Percentiles rank a stretch among this genome's conserved stretches.
Evolutionary conservation across 2,797 vertebrate species (phyloP).

Genomic region (Rhyacichthys aspro): DNA sequence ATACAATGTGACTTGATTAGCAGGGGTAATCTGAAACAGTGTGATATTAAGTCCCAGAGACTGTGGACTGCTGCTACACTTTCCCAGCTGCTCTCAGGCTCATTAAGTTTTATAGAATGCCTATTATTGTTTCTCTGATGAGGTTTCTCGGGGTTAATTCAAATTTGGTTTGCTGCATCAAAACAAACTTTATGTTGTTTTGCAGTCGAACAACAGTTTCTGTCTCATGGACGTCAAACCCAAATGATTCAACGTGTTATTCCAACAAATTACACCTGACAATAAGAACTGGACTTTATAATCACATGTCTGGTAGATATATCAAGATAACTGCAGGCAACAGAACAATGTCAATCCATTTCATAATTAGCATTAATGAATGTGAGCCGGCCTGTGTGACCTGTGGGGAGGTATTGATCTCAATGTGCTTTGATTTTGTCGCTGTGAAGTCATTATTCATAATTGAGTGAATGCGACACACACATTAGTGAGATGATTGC

Average conservation of each 20-base stretch:
- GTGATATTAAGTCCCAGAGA: no score
- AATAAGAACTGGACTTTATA: no score
- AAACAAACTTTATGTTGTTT: constrained; percentile 49
- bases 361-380: neutral
- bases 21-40: no score
- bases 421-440: neutral
- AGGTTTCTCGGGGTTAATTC: constrained; percentile 70
- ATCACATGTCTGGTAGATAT: no score
- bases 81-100: constrained; percentile 51
- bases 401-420: neutral
- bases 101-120: constrained; percentile 71
- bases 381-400: constrained; percentile 6
- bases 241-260: neutral
- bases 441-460: neutral
- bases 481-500: neutral
- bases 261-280: no score
- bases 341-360: neutral
- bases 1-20: no score
- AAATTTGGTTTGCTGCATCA: constrained; percentile 65
- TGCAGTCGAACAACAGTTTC: constrained; percentile 33
- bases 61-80: constrained; percentile 17
- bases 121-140: constrained; percentile 64
- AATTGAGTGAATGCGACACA: neutral
- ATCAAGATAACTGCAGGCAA: neutral
- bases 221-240: constrained; percentile 18